phyloP scores from a whole-genome alignment of 2,888 invertebrate genomes.

The Cyclophora albipunctata region DNA sequence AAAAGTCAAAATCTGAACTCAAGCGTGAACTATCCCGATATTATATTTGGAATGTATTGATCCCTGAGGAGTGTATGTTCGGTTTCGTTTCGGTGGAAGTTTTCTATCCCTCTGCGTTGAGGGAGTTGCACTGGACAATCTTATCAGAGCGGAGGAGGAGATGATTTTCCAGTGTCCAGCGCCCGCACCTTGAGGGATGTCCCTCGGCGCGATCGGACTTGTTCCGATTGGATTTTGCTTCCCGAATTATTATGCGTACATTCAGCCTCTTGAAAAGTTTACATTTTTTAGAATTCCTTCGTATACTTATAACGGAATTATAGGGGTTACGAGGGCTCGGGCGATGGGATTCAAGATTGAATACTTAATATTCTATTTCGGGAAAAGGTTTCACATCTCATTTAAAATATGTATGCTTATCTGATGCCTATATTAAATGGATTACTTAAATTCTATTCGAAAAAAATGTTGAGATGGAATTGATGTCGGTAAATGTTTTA shows the following conservation, averaged over 20 bases:
- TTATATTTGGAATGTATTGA: constrained; percentile 72
- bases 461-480: too few species aligned
- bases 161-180: constrained; percentile 70
- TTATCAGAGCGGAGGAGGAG: constrained; percentile 60
- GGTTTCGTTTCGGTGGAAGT: constrained; percentile 69
- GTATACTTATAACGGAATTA: constrained; percentile 23
- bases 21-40: constrained; percentile 60
- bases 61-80: constrained; percentile 65
- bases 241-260: constrained; percentile 66
- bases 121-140: constrained; percentile 75
- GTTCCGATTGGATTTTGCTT: constrained; percentile 64
- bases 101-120: constrained; percentile 72
- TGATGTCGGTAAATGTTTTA: constrained; percentile 1
- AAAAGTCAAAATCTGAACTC: constrained; percentile 43
- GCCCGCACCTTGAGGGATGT: constrained; percentile 66
- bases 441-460: constrained; percentile 6
- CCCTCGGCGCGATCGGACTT: constrained; percentile 48
- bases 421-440: constrained; percentile 9
- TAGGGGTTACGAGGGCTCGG: constrained; percentile 27
- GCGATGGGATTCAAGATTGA: constrained; percentile 29
- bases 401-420: constrained; percentile 12
- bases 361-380: constrained; percentile 28
- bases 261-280: constrained; percentile 45
- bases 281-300: constrained; percentile 32
- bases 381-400: constrained; percentile 13